Conservation (phyloP, 2,797 vertebrate species). For the Anguilla obscura region DNA sequence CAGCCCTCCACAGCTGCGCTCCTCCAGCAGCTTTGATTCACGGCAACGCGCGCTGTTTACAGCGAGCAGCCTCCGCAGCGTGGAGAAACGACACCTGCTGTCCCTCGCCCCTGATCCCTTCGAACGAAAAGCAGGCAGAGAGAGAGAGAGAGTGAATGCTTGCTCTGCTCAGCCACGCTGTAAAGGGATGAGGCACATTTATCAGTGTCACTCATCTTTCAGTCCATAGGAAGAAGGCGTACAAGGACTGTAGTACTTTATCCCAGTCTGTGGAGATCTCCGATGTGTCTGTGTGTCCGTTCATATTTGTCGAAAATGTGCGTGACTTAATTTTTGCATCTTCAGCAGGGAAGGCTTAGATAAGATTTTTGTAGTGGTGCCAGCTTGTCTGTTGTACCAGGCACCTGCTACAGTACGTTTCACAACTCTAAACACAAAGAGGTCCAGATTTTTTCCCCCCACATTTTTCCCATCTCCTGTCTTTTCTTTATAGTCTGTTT, state of each 20-base stretch:
- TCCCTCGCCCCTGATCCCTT: not conserved
- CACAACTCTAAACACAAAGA: conserved; percentile 4
- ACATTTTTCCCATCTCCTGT: not conserved
- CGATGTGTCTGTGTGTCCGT: not conserved
- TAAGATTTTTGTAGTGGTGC: conserved; percentile 1
- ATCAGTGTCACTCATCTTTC: not conserved
- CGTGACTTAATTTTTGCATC: not conserved
- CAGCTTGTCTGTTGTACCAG: not conserved
- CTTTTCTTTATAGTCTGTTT: not conserved
- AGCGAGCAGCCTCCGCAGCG: not conserved
- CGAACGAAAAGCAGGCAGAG: not conserved
- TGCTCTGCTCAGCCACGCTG: not conserved
- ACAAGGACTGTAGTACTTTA: not conserved
- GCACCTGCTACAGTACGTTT: not conserved
- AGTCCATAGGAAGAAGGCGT: not conserved
- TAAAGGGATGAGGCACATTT: not conserved
- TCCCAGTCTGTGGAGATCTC: not conserved
- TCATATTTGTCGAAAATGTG: not conserved
- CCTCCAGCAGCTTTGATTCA: not conserved
- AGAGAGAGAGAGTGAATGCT: not conserved
- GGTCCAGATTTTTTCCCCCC: not conserved
- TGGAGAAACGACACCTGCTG: not conserved
- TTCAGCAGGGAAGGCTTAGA: not conserved
- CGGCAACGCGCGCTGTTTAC: not conserved
- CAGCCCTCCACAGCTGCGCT: not conserved